Evolutionary conservation across 1,140 invertebrate species (phyloP).

Genomic region (Heliconius hewitsoni): DNA sequence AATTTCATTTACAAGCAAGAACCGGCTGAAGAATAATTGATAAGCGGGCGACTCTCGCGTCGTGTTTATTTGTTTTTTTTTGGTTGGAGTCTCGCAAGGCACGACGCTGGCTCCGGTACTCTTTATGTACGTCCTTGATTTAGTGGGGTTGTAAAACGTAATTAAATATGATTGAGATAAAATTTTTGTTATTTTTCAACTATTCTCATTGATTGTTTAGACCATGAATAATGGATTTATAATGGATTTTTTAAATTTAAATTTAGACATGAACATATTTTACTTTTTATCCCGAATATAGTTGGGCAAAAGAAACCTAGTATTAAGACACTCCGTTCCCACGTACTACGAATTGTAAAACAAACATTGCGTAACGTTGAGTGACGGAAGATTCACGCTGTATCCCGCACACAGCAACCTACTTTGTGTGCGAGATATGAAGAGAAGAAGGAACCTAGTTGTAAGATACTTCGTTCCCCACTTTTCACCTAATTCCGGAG

Average conservation of each 20-base stretch:
- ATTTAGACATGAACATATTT: no score
- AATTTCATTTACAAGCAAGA: slow-evolving; percentile 54
- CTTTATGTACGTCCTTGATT: slow-evolving; percentile 46
- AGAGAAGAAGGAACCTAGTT: no score
- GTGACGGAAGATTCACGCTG: no score
- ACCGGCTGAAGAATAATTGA: slow-evolving; percentile 62
- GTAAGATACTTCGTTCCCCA: no score
- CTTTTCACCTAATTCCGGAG: no score
- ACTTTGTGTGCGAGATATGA: no score
- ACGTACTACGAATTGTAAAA: no score
- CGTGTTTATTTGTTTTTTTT: slow-evolving; percentile 50
- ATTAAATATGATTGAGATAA: slow-evolving; percentile 29
- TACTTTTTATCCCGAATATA: no score
- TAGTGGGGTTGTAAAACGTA: slow-evolving; percentile 39
- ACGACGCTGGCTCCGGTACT: slow-evolving; percentile 32
- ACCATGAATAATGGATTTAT: background rate
- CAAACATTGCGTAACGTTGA: no score
- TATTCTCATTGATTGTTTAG: background rate
- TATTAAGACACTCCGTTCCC: no score
- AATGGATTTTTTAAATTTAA: background rate
- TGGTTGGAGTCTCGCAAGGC: slow-evolving; percentile 47
- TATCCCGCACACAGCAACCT: no score
- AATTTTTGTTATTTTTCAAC: slow-evolving; percentile 1
- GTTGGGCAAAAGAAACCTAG: background rate
- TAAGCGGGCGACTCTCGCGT: slow-evolving; percentile 56